phyloP scores from a whole-genome alignment of 2,888 invertebrate species.

The Tenthredo notha region DNA sequence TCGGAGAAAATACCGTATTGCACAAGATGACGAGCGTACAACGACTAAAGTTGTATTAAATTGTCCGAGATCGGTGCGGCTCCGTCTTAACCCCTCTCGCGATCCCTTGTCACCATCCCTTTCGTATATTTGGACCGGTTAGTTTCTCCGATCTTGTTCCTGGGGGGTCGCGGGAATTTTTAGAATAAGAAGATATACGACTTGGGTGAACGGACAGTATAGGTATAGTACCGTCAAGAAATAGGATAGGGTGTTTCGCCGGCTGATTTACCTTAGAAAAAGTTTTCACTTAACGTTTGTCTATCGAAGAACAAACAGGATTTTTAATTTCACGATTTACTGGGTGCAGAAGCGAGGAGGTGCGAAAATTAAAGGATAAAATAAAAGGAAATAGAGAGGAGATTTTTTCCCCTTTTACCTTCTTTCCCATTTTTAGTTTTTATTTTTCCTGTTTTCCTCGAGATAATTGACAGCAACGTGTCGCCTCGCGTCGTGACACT shows the following conservation, averaged over 20 bases:
- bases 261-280: not conserved
- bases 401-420: conserved; percentile 53
- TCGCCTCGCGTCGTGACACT: conserved; percentile 18
- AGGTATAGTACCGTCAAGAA: not conserved
- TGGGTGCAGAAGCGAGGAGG: conserved; percentile 46
- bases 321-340: conserved; percentile 4
- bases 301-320: not conserved
- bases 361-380: conserved; percentile 41
- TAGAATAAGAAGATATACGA: conserved; percentile 41
- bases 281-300: not conserved
- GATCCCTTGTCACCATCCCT: conserved; percentile 55
- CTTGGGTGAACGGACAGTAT: conserved; percentile 40
- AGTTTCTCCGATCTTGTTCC: conserved; percentile 56
- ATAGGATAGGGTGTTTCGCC: not conserved
- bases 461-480: conserved; percentile 27
- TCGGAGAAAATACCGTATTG: conserved; percentile 61
- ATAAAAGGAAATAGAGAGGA: conserved; percentile 33
- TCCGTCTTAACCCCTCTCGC: conserved; percentile 57
- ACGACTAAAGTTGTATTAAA: conserved; percentile 62
- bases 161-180: conserved; percentile 67
- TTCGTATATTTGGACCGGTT: conserved; percentile 62
- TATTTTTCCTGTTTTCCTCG: not conserved
- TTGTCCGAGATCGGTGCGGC: conserved; percentile 57
- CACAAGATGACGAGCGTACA: conserved; percentile 64
- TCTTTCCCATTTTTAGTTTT: conserved; percentile 33